Evolutionary conservation across 2,888 invertebrate genomes (phyloP).

Genomic region (Periphyllus acericola): DNA sequence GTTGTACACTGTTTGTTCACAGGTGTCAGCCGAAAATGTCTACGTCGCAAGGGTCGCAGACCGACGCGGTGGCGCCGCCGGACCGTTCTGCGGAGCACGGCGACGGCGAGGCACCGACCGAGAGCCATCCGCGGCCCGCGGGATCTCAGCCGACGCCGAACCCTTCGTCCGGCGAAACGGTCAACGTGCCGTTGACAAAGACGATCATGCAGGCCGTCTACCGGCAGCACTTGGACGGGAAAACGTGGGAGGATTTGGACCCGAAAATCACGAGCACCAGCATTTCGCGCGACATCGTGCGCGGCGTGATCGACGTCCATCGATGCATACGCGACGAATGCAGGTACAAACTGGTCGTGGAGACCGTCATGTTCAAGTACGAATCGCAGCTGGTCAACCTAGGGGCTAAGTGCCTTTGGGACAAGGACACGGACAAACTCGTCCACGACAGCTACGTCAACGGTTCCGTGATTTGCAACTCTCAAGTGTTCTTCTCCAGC

Average conservation of each 20-base stretch:
- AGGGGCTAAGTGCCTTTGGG: slow-evolving; percentile 29
- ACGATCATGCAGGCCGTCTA: neutral
- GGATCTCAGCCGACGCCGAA: too few relatives aligned
- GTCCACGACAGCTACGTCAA: neutral
- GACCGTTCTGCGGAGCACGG: too few relatives aligned
- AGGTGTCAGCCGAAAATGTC: too few relatives aligned
- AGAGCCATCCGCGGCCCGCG: too few relatives aligned
- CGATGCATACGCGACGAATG: neutral
- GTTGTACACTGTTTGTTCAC: too few relatives aligned
- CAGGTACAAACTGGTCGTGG: slow-evolving; percentile 9
- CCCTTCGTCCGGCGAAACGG: too few relatives aligned
- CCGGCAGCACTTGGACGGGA: neutral
- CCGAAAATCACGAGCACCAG: neutral
- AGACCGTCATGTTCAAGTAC: neutral
- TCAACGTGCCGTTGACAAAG: too few relatives aligned
- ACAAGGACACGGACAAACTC: neutral
- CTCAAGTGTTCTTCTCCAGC: neutral
- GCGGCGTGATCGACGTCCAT: neutral
- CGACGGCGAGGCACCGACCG: too few relatives aligned
- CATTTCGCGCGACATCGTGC: neutral
- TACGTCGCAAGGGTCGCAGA: too few relatives aligned
- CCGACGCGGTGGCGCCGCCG: too few relatives aligned
- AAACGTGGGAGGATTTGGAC: slow-evolving; percentile 11
- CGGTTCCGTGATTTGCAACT: neutral
- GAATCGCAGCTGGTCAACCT: neutral